Evolutionary conservation across 2,113 vertebrate species (phyloP).

Genomic region (Rhipidura dahli): DNA sequence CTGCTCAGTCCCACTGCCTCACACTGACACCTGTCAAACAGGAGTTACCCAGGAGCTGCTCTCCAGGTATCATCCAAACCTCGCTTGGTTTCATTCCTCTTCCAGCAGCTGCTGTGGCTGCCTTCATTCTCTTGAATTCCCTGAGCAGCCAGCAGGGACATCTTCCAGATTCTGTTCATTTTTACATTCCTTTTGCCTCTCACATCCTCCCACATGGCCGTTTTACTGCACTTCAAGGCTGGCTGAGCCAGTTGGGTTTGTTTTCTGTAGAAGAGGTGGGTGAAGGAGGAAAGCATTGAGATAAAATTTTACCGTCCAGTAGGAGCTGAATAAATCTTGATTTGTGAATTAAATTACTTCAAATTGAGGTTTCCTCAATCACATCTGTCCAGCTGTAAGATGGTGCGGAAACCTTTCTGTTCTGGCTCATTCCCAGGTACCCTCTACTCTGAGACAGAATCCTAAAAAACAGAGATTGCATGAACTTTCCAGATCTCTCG

Average conservation of each 20-base stretch:
- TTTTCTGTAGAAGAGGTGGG: neutral
- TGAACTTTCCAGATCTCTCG: neutral
- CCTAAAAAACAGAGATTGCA: neutral
- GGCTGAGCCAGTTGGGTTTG: neutral
- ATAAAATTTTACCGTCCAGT: neutral
- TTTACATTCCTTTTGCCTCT: neutral
- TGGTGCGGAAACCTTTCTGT: neutral
- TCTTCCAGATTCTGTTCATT: neutral
- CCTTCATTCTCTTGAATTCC: neutral
- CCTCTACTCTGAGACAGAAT: neutral
- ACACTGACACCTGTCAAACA: neutral
- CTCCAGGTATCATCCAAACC: neutral
- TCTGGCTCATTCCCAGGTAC: neutral
- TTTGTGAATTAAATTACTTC: neutral
- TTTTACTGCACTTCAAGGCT: neutral
- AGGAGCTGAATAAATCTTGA: neutral
- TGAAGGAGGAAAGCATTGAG: neutral
- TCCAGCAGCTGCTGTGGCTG: neutral
- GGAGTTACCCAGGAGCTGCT: neutral
- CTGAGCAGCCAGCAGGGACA: neutral
- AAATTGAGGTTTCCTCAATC: neutral
- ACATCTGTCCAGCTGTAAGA: neutral
- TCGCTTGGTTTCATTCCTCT: neutral
- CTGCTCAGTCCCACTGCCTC: neutral
- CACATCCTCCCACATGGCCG: accelerated